Base-by-base conservation (phyloP, 2,888 invertebrate species). In the Amiota communis region DNA sequence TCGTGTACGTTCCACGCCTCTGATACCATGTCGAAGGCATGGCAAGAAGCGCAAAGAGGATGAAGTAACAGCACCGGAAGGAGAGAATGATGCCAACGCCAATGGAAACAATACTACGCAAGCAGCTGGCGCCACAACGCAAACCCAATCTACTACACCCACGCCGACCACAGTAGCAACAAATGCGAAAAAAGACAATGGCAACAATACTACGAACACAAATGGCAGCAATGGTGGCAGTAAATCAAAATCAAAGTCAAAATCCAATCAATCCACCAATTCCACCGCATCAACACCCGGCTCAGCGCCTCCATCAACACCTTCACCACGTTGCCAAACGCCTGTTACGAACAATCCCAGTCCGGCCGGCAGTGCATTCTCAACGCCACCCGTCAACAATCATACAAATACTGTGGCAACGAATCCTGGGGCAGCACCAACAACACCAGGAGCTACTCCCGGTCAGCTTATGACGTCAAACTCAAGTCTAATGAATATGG, bases 1-100 rank as follows among this genome's bases (percentile, higher is more conserved):
- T 23, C 92, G 97, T 79, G 94, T 97, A 36, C 92, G 97, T 72
- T 94, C 95, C 2, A 95, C 95, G 11, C 97, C 97, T 0, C 90
- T 97, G 11, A 94, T 95, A 81, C 95, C 97, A 0, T 96, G 96
- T 84, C 92, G 95, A 76, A 91, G 93, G 23, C 94, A 95, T 83
- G 94, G 94, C 0, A 95, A 95, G 83, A 95, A 95, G 85, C 92
- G 94, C 74, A 89, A 88, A 75, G 94, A 95, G 89, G 95, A 95
- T 53, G 94, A 94, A 46, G 64, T 80, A 3, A 78, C 81, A 13
- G 74, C 86, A n/a, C 80, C 91, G 1, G 86, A 88, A 47, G 89
- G 89, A 72, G 87, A 84, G 36, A 73, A 84, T 74, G 72, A 86
- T 48, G 77, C 76, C 57, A 77, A 79, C 73, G 67, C 49, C 20